Percentiles rank a stretch among this genome's conserved stretches.
Evolutionary conservation across 92 coral and sea anemone genomes (phyloP).

Genomic region (Chrysogorgia sp.): DNA sequence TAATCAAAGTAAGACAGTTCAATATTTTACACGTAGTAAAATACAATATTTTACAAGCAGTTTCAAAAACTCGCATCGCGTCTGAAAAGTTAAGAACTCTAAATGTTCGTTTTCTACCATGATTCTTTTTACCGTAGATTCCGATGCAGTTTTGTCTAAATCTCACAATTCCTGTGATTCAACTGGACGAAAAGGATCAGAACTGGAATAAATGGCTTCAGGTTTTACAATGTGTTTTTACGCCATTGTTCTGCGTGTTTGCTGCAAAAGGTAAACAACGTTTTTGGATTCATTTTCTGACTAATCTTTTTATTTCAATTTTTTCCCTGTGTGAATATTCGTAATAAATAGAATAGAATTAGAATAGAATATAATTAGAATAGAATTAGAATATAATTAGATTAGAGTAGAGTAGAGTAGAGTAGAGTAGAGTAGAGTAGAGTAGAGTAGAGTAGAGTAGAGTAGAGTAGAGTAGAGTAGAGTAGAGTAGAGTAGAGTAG

Average conservation of each 20-base stretch:
- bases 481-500: not conserved
- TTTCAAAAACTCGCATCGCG: not conserved
- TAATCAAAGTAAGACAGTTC: conserved; percentile 64
- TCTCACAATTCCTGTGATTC: conserved; percentile 81
- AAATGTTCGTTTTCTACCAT: not conserved
- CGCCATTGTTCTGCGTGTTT: conserved; percentile 78
- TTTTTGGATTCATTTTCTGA: no score
- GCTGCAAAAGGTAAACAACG: conserved; percentile 63
- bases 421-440: conserved; percentile 23
- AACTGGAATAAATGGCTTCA: conserved; percentile 94
- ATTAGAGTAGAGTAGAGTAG: conserved; percentile 1
- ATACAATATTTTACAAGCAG: not conserved
- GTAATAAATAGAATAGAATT: not conserved
- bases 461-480: conserved; percentile 20
- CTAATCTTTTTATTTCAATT: not conserved
- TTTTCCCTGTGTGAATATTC: not conserved
- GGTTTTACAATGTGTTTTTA: conserved; percentile 77
- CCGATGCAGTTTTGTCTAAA: conserved; percentile 77
- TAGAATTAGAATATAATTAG: not conserved
- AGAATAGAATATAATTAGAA: not conserved
- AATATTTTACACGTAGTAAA: not conserved
- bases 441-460: conserved; percentile 14
- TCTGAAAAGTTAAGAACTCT: not conserved
- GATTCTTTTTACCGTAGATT: conserved; percentile 59
- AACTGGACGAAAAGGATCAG: conserved; percentile 69